Evolutionary conservation across 2,888 invertebrate species (phyloP).

Genomic region (Phragmatobia fuliginosa): DNA sequence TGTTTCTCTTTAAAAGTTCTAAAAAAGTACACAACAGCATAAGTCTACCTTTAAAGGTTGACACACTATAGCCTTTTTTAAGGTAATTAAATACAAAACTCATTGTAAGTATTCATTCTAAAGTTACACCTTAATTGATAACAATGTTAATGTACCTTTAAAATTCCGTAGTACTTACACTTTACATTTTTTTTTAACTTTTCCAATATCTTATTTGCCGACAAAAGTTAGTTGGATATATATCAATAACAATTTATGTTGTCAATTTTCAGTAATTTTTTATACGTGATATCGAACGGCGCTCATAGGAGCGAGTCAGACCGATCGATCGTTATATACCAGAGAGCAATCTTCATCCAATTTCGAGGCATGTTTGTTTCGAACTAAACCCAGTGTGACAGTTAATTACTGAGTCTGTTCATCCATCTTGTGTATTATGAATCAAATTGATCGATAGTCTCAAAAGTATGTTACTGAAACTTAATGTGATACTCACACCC

Average conservation of each 20-base stretch:
- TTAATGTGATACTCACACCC: neutral
- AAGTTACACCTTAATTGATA: no score
- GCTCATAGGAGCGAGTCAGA: neutral
- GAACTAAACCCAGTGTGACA: neutral
- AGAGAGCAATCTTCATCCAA: neutral
- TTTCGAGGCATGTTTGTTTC: neutral
- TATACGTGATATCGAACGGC: neutral
- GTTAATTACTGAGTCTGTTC: slow-evolving; percentile 1
- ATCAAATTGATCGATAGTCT: neutral
- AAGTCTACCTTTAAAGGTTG: no score
- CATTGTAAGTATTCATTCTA: no score
- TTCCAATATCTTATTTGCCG: no score
- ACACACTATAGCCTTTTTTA: no score
- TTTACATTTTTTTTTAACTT: no score
- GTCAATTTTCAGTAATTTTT: neutral
- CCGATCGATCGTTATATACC: neutral
- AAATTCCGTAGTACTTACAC: no score
- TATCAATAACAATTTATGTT: neutral
- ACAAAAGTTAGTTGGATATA: neutral
- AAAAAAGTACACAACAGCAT: no score
- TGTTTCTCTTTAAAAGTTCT: no score
- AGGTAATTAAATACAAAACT: no score
- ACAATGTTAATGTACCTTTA: no score
- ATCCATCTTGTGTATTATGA: neutral
- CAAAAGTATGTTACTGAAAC: neutral